Evolutionary conservation across 2,113 vertebrate species (phyloP).

Genomic region (Motacilla alba): DNA sequence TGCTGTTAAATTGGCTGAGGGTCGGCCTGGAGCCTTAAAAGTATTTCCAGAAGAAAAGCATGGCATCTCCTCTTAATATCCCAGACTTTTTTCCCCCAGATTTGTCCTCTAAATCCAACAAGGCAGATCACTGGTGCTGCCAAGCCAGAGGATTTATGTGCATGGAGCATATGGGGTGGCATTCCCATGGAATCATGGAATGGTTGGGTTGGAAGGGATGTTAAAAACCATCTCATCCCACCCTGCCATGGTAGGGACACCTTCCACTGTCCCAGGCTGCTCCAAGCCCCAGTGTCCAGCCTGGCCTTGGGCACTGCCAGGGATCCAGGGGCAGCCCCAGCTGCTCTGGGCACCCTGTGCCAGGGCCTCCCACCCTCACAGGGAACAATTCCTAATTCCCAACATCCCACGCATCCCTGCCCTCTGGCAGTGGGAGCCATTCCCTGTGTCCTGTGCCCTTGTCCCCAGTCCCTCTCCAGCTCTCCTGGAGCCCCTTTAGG

Average conservation of each 20-base stretch:
- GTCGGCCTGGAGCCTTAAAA: neutral
- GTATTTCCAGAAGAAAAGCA: neutral
- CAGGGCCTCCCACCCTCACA: neutral
- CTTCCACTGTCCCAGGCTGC: neutral
- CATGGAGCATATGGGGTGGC: accelerated
- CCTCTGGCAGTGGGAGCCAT: neutral
- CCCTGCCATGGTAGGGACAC: neutral
- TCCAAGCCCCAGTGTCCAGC: neutral
- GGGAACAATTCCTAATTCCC: neutral
- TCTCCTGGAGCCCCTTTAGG: neutral
- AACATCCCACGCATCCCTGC: accelerated
- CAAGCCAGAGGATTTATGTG: neutral
- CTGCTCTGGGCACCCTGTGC: too few species aligned
- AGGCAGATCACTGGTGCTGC: neutral
- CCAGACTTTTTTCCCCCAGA: accelerated
- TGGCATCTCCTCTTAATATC: neutral
- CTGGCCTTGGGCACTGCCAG: neutral
- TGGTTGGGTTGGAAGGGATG: neutral
- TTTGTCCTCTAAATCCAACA: neutral
- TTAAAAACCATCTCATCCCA: accelerated
- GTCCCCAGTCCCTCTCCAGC: accelerated
- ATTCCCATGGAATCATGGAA: neutral
- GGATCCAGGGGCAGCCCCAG: neutral
- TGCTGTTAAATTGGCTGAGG: neutral
- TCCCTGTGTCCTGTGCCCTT: neutral